Evolutionary conservation across 1,140 invertebrate genomes (phyloP).

Genomic region (Eriocheir sinensis): DNA sequence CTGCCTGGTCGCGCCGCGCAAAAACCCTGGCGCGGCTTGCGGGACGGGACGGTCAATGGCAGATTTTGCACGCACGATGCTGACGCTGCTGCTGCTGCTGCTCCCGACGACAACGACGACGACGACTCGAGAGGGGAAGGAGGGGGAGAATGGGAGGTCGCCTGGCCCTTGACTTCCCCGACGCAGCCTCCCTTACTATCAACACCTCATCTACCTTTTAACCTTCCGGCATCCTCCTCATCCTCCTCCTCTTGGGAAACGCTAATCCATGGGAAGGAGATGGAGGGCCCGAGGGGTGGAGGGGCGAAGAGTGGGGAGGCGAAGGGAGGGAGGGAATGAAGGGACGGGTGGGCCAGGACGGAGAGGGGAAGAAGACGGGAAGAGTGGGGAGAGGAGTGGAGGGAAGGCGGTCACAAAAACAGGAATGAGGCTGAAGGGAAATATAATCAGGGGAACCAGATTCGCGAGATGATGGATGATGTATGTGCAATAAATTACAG

Average conservation of each 20-base stretch:
- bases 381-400: no score
- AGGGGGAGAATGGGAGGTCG: no score
- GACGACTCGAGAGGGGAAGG: not conserved
- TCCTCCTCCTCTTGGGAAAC: not conserved
- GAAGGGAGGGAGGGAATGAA: not conserved
- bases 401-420: not conserved
- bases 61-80: not conserved
- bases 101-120: not conserved
- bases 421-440: constrained; percentile 9
- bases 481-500: constrained; percentile 17
- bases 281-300: not conserved
- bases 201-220: not conserved
- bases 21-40: not conserved
- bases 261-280: not conserved
- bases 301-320: not conserved
- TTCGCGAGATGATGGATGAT: constrained; percentile 23
- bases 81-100: no score
- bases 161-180: not conserved
- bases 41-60: constrained; percentile 5
- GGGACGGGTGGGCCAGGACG: not conserved
- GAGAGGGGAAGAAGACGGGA: not conserved
- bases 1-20: not conserved
- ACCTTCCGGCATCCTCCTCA: no score
- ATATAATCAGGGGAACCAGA: constrained; percentile 24
- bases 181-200: not conserved